Evolutionary conservation across 2,797 vertebrate species (phyloP), one percentile per base, ranked within the genome.

Genomic region (Notoglanidium macrostoma): DNA sequence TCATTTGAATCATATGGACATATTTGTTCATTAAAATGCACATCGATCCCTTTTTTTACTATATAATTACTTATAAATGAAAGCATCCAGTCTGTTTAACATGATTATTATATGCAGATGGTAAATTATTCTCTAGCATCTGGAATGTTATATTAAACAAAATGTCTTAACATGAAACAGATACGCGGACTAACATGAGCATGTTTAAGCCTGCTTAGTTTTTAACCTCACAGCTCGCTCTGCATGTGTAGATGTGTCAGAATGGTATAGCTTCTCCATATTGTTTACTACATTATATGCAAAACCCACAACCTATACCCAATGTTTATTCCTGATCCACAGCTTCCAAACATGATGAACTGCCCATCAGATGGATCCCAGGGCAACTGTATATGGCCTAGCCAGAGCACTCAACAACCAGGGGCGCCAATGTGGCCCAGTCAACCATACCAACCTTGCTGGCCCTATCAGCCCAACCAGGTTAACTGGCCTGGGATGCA

Each of bases 301-400:
- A 40, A 32, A 86, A n/a, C 7, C 76, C 29, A 19, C 10, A 73
- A 57, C 12, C 19, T 59, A 77, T 77, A 12, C 11, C 9, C 21
- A 59, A 26, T 85, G 17, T 40, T 23, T 19, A 10, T 29, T 70
- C 61, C 44, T 84, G 29, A 49, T 32, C 35, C 14, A 35, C 55
- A 95, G 93, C 90, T 91, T 32, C 87, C 92, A 92, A 93, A 92
- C 5, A 88, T 92, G 92, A 91, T 94, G 90, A 95, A 93, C 92
- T 95, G 94, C 90, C 94, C 94, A 40, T 85, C 94, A 51, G 83
- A 94, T 91, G 94, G 94, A 91, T 94, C 92, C 85, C 95, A 95
- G 93, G 85, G 92, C 40, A 93, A 91, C 84, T 79, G 67, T 84
- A 17, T 92, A 54, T 96, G 94, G 95, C 93, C 95, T 32, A 88